Conservation (phyloP, 2,797 vertebrate genomes). For the Poeciliopsis presidionis region DNA sequence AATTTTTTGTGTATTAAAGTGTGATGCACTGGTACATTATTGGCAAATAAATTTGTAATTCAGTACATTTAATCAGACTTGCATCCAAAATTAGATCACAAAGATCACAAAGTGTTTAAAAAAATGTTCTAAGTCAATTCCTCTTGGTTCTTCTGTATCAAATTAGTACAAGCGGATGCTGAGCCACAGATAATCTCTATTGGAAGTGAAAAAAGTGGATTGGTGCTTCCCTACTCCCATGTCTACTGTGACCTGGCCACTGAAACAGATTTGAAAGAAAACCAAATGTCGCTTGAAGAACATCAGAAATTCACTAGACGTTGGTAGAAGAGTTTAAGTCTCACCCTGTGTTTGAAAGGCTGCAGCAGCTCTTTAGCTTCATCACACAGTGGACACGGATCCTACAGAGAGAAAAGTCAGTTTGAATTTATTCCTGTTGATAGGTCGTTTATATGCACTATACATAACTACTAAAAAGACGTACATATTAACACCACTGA, state of each 20-base stretch:
- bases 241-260: neutral
- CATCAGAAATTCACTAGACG: neutral
- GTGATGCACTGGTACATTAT: no score
- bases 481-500: neutral
- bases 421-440: neutral
- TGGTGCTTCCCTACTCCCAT: neutral
- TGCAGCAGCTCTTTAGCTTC: conserved; percentile 67
- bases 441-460: neutral
- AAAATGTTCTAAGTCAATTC: no score
- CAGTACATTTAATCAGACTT: no score
- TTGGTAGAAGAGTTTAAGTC: neutral
- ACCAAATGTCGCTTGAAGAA: neutral
- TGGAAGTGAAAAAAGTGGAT: no score
- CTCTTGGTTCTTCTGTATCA: no score
- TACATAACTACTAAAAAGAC: neutral
- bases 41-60: no score
- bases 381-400: conserved; percentile 69
- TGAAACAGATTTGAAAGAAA: neutral
- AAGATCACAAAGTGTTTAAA: no score
- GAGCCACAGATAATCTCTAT: no score
- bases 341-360: conserved; percentile 60
- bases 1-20: no score
- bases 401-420: conserved; percentile 37
- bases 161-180: no score
- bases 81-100: no score